Base-by-base conservation (phyloP, 2,797 vertebrate genomes). In the Clarias pachynema region DNA sequence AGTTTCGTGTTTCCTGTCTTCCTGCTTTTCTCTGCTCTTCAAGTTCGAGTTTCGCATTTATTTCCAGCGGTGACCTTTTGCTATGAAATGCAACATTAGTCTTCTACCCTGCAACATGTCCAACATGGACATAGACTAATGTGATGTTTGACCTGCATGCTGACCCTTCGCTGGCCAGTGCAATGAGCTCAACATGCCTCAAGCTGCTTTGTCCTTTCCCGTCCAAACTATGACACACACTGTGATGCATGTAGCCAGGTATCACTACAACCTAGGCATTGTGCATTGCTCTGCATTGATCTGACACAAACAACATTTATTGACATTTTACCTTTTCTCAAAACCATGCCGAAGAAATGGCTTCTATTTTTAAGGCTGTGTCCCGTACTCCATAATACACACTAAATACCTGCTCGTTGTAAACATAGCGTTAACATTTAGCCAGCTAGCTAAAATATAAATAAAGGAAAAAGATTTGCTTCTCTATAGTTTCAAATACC, bases 11-110 rank as follows among this genome's bases (percentile, higher is more conserved):
- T 89, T 78, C 83, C 68, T 70, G 69, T 86, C 59, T 88, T 81
- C 29, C 68, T 82, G 22, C 24, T 40, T 86, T 89, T 92, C 88
- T 90, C 81, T 89, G 91, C 92, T 91, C 89, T 89, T 93, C 92
- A 91, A 92, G 92, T 94, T 93, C 91, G 94, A 94, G 93, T 93
- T 95, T 91, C 92, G 90, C 93, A 94, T 94, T 95, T 93, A 95
- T 95, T 94, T 95, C 92, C 93, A 93, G 89, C 86, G 87, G 91
- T 94, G 95, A 95, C 95, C 95, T 96, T 95, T 95, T 79, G 83
- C 90, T 91, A 94, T 94, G 93, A 94, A 93, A 91, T 74, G 89
- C 89, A 85, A 92, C 95, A 95, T 95, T 95, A 93, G 91, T 95
- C 95, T 94, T 95, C 90, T 88, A 88, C 88, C 89, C 90, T 91